These are phyloP conservation scores for Lasius platythorax DNA, from an alignment of 2,888 invertebrate genomes.

Conservation along the genomic window DNA sequence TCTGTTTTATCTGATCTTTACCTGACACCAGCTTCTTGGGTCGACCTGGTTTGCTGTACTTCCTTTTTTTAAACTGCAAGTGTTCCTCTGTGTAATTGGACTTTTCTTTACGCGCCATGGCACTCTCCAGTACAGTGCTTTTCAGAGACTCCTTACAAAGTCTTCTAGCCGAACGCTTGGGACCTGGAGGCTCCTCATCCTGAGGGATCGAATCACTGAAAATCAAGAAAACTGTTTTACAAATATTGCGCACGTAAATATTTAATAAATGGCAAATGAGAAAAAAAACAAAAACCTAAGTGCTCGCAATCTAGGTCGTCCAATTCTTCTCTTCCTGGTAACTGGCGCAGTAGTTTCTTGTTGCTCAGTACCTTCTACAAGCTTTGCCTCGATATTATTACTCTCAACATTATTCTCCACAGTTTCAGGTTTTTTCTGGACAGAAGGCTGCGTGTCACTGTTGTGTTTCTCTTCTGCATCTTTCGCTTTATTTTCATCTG, in stretches of 20 bases:
- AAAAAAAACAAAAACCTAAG: slow-evolving; percentile 75
- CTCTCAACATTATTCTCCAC: slow-evolving; percentile 60
- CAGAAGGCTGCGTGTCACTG: neutral
- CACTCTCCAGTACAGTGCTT: slow-evolving; percentile 89
- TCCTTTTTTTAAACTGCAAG: slow-evolving; percentile 80
- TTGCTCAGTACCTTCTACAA: slow-evolving; percentile 55
- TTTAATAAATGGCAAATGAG: neutral
- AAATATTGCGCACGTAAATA: slow-evolving; percentile 39
- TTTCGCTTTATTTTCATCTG: slow-evolving; percentile 46
- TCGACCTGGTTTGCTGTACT: slow-evolving; percentile 81
- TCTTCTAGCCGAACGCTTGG: slow-evolving; percentile 89
- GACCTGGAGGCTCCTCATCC: slow-evolving; percentile 81
- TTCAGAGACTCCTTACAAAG: slow-evolving; percentile 88
- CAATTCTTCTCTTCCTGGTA: slow-evolving; percentile 79
- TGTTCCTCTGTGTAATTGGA: slow-evolving; percentile 87
- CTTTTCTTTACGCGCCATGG: slow-evolving; percentile 91
- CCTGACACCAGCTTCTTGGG: slow-evolving; percentile 79
- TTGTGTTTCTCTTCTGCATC: slow-evolving; percentile 40
- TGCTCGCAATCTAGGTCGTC: slow-evolving; percentile 77
- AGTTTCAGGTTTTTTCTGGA: slow-evolving; percentile 58
- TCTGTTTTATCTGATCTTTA: slow-evolving; percentile 74
- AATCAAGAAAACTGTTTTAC: slow-evolving; percentile 58
- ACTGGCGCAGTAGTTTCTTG: slow-evolving; percentile 65
- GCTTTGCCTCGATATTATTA: slow-evolving; percentile 36
- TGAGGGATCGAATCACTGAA: slow-evolving; percentile 78